phyloP scores from a whole-genome alignment of 2,888 invertebrate species.

The Hirtodrosophila alboralis region DNA sequence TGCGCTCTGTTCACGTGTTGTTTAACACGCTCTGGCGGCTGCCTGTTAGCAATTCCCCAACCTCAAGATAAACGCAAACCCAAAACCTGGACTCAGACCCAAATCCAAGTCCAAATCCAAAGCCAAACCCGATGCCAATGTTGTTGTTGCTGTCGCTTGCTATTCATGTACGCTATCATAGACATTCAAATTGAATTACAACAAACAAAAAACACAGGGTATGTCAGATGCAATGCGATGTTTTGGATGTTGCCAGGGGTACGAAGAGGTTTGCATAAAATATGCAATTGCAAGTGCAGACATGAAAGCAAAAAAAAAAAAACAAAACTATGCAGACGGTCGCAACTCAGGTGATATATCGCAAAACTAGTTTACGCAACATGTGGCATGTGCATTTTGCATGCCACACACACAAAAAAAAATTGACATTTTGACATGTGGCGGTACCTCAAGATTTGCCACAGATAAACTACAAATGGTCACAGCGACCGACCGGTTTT shows the following conservation, averaged over 20 bases:
- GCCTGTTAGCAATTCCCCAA: slow-evolving; percentile 42
- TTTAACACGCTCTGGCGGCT: slow-evolving; percentile 56
- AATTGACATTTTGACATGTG: slow-evolving; percentile 77
- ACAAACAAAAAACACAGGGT: slow-evolving; percentile 41
- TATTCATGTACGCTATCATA: slow-evolving; percentile 62
- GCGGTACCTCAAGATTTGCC: slow-evolving; percentile 73
- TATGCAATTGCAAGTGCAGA: slow-evolving; percentile 68
- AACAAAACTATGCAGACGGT: slow-evolving; percentile 29
- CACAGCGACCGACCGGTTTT: slow-evolving; percentile 38
- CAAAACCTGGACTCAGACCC: slow-evolving; percentile 3
- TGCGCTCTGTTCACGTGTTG: slow-evolving; percentile 56
- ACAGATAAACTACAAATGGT: slow-evolving; percentile 72
- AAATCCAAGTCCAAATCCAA: neutral
- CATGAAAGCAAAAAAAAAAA: slow-evolving; percentile 36
- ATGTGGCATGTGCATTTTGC: slow-evolving; percentile 75
- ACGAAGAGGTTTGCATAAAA: slow-evolving; percentile 42
- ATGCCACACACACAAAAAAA: slow-evolving; percentile 67
- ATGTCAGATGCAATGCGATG: slow-evolving; percentile 54
- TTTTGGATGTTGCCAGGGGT: slow-evolving; percentile 27
- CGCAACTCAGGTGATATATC: slow-evolving; percentile 72
- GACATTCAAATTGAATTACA: slow-evolving; percentile 63
- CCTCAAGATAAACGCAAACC: slow-evolving; percentile 1
- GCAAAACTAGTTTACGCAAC: slow-evolving; percentile 78
- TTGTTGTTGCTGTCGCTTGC: slow-evolving; percentile 40
- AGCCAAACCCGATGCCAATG: neutral